Conservation (phyloP, 2,888 invertebrate species). For the Morpho achilles region DNA sequence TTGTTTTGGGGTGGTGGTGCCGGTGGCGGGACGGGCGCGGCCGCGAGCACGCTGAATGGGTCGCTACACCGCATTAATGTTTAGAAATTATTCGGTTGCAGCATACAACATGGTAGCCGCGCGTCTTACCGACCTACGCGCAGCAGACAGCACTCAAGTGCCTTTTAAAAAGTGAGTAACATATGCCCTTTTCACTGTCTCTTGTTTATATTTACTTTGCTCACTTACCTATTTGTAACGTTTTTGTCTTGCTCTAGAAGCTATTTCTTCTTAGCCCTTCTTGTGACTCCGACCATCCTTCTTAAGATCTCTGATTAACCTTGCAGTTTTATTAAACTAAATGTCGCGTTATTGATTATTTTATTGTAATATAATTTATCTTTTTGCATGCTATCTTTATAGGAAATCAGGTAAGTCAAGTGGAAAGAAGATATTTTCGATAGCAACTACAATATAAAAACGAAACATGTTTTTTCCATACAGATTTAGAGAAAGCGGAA, state of each 20-base stretch:
- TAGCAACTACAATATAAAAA: neutral
- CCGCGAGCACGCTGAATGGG: slow-evolving; percentile 37
- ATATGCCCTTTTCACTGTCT: slow-evolving; percentile 12
- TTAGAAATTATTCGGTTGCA: slow-evolving; percentile 88
- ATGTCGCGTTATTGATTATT: too few relatives aligned
- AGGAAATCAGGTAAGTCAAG: slow-evolving; percentile 70
- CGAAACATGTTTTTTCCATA: slow-evolving; percentile 5
- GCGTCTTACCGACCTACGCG: slow-evolving; percentile 95
- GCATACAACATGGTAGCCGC: slow-evolving; percentile 99
- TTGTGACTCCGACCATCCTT: too few relatives aligned
- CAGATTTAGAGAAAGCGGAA: slow-evolving; percentile 96
- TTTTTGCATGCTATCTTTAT: slow-evolving; percentile 36
- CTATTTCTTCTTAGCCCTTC: too few relatives aligned
- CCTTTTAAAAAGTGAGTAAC: slow-evolving; percentile 97
- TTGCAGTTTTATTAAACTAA: neutral
- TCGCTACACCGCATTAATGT: slow-evolving; percentile 68
- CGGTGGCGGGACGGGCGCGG: slow-evolving; percentile 38
- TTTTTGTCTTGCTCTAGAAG: too few relatives aligned
- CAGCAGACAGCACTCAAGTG: slow-evolving; percentile 97
- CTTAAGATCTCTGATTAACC: too few relatives aligned
- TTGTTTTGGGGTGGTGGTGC: slow-evolving; percentile 21
- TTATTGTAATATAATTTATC: too few relatives aligned
- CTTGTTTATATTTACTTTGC: too few relatives aligned
- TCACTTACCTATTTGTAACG: too few relatives aligned
- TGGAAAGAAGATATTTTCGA: neutral